Evolutionary conservation across 2,888 invertebrate species (phyloP).

Genomic region (Operophtera brumata): DNA sequence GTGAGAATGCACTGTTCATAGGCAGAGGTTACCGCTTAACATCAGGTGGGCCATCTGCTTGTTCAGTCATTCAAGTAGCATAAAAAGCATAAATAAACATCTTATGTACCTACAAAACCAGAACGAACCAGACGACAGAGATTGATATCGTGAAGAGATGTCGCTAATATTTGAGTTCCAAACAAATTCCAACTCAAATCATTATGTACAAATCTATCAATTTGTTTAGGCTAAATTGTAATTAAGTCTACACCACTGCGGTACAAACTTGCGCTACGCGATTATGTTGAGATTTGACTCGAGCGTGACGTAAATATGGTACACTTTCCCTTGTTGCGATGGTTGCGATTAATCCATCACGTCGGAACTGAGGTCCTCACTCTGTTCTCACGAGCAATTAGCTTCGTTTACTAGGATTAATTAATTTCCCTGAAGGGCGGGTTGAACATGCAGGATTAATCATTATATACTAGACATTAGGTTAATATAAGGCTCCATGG

Average conservation of each 20-base stretch:
- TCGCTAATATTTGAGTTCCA: conserved; percentile 16
- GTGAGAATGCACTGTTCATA: too few relatives aligned
- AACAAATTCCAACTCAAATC: conserved; percentile 24
- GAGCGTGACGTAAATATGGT: conserved; percentile 25
- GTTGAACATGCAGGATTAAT: conserved; percentile 49
- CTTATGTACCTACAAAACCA: too few relatives aligned
- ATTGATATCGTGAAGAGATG: conserved; percentile 1
- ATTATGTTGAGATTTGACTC: conserved; percentile 21
- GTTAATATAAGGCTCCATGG: conserved; percentile 21
- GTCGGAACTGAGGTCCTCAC: conserved; percentile 35
- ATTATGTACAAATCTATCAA: conserved; percentile 29
- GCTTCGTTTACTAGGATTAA: conserved; percentile 58
- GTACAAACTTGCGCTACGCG: conserved; percentile 3
- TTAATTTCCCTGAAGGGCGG: conserved; percentile 51
- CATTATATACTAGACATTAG: conserved; percentile 42
- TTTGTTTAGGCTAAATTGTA: conserved; percentile 28
- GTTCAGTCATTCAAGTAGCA: too few relatives aligned
- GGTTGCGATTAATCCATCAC: conserved; percentile 41
- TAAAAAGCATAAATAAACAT: too few relatives aligned
- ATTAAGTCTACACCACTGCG: conserved; percentile 19
- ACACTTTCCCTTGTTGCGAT: conserved; percentile 34
- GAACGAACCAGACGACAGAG: not conserved
- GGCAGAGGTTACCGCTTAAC: too few relatives aligned
- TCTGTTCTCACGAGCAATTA: conserved; percentile 53
- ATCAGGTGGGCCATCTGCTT: too few relatives aligned